A percentile compares a stretch with the other conserved stretches of the same genome.
phyloP scores from a whole-genome alignment of 2,888 invertebrate species.

The Drosophila nr. medialis region DNA sequence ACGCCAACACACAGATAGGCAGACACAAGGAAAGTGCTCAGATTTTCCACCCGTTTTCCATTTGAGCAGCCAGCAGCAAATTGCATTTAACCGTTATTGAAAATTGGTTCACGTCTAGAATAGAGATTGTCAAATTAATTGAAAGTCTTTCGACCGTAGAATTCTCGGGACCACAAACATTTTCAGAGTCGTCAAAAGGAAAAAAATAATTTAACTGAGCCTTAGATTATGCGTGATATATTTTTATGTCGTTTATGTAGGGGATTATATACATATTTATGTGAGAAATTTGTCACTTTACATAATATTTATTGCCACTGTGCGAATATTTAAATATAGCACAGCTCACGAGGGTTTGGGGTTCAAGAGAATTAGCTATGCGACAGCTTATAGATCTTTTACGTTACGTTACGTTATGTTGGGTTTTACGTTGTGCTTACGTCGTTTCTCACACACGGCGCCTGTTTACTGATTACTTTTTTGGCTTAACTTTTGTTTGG shows the following conservation, averaged over 20 bases:
- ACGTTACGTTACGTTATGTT: slow-evolving; percentile 29
- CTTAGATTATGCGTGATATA: slow-evolving; percentile 17
- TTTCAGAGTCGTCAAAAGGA: neutral
- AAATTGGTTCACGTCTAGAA: slow-evolving; percentile 57
- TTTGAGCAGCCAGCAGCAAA: slow-evolving; percentile 53
- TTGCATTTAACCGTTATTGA: slow-evolving; percentile 72
- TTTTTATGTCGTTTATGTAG: slow-evolving; percentile 1
- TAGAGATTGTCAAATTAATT: slow-evolving; percentile 70
- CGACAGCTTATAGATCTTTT: slow-evolving; percentile 7
- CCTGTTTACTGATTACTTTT: slow-evolving; percentile 21
- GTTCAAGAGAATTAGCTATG: slow-evolving; percentile 10
- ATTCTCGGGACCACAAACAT: neutral
- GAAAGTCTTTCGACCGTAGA: slow-evolving; percentile 43
- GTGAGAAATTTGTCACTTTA: slow-evolving; percentile 26
- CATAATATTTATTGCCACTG: slow-evolving; percentile 30
- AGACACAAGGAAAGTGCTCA: slow-evolving; percentile 29
- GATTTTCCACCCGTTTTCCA: slow-evolving; percentile 35
- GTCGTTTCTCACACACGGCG: slow-evolving; percentile 19
- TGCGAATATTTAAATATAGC: slow-evolving; percentile 32
- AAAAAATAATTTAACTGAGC: slow-evolving; percentile 4
- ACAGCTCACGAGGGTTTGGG: slow-evolving; percentile 28
- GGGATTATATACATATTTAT: neutral
- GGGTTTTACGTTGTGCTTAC: slow-evolving; percentile 32
- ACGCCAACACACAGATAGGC: slow-evolving; percentile 6
- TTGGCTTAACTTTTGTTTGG: slow-evolving; percentile 18